Percentiles rank a stretch among this genome's conserved stretches.
phyloP scores from a whole-genome alignment of 2,113 vertebrate species.

The Zootoca vivipara region DNA sequence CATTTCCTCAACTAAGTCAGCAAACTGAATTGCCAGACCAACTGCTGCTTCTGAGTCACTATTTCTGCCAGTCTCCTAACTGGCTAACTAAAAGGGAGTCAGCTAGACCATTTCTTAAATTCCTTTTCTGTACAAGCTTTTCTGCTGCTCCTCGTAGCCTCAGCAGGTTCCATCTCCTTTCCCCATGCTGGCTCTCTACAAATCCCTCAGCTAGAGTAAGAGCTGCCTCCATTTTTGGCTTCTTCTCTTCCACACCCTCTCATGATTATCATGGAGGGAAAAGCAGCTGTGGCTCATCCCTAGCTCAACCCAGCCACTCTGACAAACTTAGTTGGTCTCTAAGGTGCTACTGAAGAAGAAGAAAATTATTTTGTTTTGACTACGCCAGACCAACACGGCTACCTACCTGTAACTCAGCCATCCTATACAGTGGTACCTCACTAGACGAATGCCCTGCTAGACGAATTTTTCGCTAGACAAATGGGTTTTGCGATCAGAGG shows the following conservation, averaged over 20 bases:
- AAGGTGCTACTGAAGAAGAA: too few species aligned
- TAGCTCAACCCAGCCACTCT: background rate
- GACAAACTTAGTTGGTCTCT: too few species aligned
- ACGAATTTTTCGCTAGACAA: too few species aligned
- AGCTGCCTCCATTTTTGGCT: background rate
- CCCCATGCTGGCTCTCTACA: background rate
- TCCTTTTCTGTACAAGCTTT: background rate
- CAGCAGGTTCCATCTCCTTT: background rate
- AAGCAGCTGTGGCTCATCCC: background rate
- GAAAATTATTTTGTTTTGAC: too few species aligned
- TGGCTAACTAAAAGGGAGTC: background rate
- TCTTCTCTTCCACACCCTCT: background rate
- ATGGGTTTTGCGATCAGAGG: too few species aligned
- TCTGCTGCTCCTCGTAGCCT: background rate
- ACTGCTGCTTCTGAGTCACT: background rate
- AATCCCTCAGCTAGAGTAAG: background rate
- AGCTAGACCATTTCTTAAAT: background rate
- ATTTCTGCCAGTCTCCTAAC: background rate
- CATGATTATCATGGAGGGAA: background rate
- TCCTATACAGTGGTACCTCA: too few species aligned
- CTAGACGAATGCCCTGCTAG: too few species aligned
- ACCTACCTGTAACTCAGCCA: too few species aligned
- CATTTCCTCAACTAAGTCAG: background rate
- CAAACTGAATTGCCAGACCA: background rate
- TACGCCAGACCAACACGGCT: too few species aligned